phyloP scores from a whole-genome alignment of 2,113 vertebrate genomes.

The rat (Rattus norvegicus) region DNA sequence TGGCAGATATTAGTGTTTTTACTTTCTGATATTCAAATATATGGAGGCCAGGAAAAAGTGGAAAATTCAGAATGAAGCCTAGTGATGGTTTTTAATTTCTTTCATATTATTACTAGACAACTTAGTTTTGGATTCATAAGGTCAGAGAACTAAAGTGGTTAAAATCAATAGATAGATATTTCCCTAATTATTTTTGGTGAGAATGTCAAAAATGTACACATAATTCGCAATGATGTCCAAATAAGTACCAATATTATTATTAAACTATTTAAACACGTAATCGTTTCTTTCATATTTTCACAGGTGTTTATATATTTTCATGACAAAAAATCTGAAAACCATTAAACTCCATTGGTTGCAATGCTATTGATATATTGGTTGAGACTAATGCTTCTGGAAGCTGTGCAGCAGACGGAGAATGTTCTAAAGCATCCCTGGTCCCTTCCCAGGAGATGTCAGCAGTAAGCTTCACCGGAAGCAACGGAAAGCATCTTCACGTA shows the following conservation, averaged over 20 bases:
- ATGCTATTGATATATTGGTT: not conserved
- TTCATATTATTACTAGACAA: not conserved
- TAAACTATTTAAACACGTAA: not conserved
- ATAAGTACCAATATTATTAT: not conserved
- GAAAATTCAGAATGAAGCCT: not conserved
- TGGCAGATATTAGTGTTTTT: not conserved
- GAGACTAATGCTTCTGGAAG: not conserved
- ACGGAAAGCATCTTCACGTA: conserved; percentile 19
- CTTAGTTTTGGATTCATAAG: conserved; percentile 45
- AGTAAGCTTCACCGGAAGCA: not conserved
- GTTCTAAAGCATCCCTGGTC: not conserved
- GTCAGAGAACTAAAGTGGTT: not conserved
- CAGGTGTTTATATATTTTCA: conserved; percentile 17
- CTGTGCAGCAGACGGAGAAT: not conserved
- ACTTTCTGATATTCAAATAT: not conserved
- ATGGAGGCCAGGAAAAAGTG: not conserved
- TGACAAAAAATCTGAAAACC: conserved; percentile 5
- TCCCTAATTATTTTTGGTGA: conserved; percentile 30
- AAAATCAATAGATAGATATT: conserved; percentile 38
- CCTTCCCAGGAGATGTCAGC: not conserved
- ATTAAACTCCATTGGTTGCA: not conserved
- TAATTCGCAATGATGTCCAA: conserved; percentile 27
- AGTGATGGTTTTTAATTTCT: not conserved
- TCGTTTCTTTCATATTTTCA: not conserved
- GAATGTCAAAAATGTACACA: not conserved